phyloP scores from a whole-genome alignment of 2,888 invertebrate species.

The Tupiocoris notatus region DNA sequence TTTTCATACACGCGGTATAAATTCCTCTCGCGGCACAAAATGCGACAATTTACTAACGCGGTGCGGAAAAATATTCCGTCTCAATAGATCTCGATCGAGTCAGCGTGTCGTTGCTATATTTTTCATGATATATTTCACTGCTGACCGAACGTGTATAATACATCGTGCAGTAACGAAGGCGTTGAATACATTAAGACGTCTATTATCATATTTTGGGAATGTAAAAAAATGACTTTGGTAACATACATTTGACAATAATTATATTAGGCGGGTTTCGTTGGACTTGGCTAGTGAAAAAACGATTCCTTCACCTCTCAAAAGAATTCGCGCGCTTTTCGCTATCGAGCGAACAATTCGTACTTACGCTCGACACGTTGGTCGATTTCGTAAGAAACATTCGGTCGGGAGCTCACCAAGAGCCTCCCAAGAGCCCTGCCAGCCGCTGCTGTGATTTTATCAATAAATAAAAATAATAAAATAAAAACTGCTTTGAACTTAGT shows the following conservation, averaged over 20 bases:
- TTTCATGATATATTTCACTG: background rate
- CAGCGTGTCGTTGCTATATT: background rate
- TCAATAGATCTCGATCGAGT: too few relatives aligned
- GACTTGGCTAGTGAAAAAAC: background rate
- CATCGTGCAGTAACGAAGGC: background rate
- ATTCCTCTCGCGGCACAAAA: too few relatives aligned
- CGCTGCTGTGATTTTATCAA: background rate
- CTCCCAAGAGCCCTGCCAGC: constrained; percentile 36
- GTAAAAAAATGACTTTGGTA: constrained; percentile 31
- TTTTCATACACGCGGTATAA: too few relatives aligned
- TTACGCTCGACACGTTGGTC: background rate
- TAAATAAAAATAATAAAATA: too few relatives aligned
- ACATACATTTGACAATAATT: constrained; percentile 13
- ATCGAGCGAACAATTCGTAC: background rate
- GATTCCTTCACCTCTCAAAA: background rate
- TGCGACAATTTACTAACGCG: too few relatives aligned
- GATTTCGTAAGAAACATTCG: background rate
- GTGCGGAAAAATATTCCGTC: too few relatives aligned
- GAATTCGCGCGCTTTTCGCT: too few relatives aligned
- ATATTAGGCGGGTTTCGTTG: constrained; percentile 28
- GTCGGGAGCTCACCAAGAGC: background rate
- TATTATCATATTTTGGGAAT: constrained; percentile 22
- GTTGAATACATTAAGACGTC: too few relatives aligned
- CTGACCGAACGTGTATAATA: background rate
- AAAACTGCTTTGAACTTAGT: too few relatives aligned